A percentile compares a stretch with the other conserved stretches of the same genome.
Evolutionary conservation across 2,113 vertebrate species (phyloP).

Genomic region (Micronycteris hirsuta): DNA sequence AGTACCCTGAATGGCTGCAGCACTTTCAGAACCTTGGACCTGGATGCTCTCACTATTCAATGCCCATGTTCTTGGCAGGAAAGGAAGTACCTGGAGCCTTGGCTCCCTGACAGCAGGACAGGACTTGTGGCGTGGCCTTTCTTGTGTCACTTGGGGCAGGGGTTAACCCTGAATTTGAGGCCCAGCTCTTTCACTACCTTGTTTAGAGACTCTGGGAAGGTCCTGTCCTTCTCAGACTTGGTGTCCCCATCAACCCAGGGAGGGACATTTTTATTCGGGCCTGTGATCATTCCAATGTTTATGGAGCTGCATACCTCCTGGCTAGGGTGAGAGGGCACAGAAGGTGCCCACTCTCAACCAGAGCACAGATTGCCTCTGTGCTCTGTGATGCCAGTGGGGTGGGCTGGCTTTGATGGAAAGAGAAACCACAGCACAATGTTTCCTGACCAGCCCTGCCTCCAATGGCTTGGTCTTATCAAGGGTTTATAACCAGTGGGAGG

Average conservation of each 20-base stretch:
- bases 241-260: background rate
- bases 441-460: background rate
- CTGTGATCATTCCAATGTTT: background rate
- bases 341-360: background rate
- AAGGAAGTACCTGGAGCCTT: background rate
- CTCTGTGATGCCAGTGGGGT: background rate
- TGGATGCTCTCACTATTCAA: background rate
- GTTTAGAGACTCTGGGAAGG: background rate
- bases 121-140: background rate
- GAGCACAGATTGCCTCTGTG: background rate
- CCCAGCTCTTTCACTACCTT: background rate
- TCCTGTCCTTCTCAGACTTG: background rate
- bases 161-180: background rate
- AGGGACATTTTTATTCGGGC: background rate
- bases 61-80: background rate
- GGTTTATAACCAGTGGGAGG: background rate
- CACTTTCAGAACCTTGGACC: background rate
- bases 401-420: background rate
- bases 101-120: background rate
- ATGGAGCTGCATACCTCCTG: background rate
- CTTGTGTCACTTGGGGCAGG: background rate
- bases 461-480: background rate
- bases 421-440: background rate
- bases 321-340: background rate
- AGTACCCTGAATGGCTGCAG: too few species aligned